phyloP scores from a whole-genome alignment of 2,113 vertebrate species.

The Crotalus tigris region DNA sequence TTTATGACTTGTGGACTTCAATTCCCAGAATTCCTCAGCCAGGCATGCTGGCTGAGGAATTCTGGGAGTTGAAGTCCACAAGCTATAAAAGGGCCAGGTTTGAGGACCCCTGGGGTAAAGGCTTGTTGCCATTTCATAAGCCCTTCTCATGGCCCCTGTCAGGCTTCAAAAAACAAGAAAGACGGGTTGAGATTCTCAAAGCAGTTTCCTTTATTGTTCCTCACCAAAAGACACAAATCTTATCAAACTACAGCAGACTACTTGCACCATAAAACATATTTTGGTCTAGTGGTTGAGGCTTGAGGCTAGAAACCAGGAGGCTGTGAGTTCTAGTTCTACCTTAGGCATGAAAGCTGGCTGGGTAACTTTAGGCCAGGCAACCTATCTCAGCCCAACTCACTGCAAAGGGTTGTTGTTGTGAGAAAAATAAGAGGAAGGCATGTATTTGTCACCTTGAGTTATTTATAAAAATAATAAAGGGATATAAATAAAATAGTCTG shows the following conservation, averaged over 20 bases:
- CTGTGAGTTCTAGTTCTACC: not conserved
- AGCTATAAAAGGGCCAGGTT: too few relatives aligned
- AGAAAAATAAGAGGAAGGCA: not conserved
- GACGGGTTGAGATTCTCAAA: not conserved
- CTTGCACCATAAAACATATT: not conserved
- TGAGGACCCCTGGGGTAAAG: too few relatives aligned
- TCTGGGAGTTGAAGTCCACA: too few relatives aligned
- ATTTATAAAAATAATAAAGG: not conserved
- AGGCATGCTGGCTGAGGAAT: too few relatives aligned
- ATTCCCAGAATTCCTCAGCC: too few relatives aligned
- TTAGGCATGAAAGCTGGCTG: not conserved
- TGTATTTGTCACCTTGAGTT: not conserved
- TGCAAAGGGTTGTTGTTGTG: not conserved
- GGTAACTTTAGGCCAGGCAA: not conserved
- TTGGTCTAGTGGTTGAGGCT: not conserved
- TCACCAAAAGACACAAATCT: not conserved
- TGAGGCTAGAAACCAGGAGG: not conserved
- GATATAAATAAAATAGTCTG: not conserved
- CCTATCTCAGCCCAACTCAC: not conserved
- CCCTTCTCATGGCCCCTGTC: not conserved
- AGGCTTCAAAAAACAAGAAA: not conserved
- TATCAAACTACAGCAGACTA: not conserved
- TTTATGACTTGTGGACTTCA: too few relatives aligned
- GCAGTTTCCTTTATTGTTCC: not conserved
- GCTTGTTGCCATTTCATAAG: not conserved